A percentile compares a stretch with the other conserved stretches of the same genome.
Evolutionary conservation across 1,140 invertebrate species (phyloP).

Genomic region (Ridgeia piscesae): DNA sequence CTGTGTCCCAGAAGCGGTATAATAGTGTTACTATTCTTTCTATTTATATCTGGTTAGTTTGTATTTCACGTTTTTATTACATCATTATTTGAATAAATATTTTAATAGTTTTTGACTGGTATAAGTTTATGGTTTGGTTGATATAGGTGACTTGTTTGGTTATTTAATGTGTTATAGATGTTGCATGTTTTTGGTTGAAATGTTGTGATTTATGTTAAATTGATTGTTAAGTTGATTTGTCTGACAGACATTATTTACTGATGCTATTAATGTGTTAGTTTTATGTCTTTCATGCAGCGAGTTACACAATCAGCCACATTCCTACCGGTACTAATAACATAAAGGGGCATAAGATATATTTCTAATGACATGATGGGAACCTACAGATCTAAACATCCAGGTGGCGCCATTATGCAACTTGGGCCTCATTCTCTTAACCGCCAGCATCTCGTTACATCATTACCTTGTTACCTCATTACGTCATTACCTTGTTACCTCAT

Average conservation of each 20-base stretch:
- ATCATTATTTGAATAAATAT: not conserved
- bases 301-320: not conserved
- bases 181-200: not conserved
- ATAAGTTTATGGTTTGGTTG: not conserved
- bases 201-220: not conserved
- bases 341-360: no score
- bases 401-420: no score
- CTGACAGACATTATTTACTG: not conserved
- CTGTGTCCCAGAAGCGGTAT: not conserved
- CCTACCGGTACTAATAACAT: no score
- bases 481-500: no score
- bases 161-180: not conserved
- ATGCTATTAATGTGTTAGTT: not conserved
- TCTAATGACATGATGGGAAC: no score
- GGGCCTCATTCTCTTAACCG: no score
- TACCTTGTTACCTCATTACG: no score
- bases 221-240: not conserved
- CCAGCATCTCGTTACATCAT: no score
- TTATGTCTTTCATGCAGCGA: not conserved
- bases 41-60: not conserved
- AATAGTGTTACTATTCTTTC: not conserved
- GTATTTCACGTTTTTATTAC: not conserved
- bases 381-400: no score
- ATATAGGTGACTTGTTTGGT: not conserved
- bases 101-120: not conserved